These are phyloP conservation scores for Onthophagus sagittarius DNA, from an alignment of 2,888 invertebrate species.

Conservation along the genomic window DNA sequence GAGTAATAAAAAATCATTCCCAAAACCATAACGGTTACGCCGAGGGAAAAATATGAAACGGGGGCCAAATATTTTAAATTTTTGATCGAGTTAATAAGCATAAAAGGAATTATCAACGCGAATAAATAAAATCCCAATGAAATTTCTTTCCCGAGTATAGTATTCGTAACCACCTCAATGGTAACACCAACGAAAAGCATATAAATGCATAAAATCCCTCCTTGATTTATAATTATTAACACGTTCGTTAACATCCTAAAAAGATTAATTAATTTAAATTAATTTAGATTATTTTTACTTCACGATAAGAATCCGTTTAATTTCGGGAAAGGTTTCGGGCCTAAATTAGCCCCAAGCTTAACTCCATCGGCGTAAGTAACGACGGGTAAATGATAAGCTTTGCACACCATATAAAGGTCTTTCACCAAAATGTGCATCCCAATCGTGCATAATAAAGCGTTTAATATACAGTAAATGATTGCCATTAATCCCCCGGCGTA, in stretches of 20 bases:
- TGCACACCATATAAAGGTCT: slow-evolving; percentile 18
- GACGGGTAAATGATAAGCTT: slow-evolving; percentile 18
- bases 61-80: slow-evolving; percentile 5
- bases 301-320: no score
- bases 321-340: slow-evolving; percentile 5
- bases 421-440: slow-evolving; percentile 17
- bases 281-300: no score
- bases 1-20: slow-evolving; percentile 9
- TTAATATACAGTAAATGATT: not conserved
- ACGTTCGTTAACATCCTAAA: slow-evolving; percentile 14
- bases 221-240: slow-evolving; percentile 18
- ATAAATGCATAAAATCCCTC: slow-evolving; percentile 19
- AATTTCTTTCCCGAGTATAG: not conserved
- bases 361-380: slow-evolving; percentile 16
- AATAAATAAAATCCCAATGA: not conserved
- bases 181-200: slow-evolving; percentile 17
- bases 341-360: slow-evolving; percentile 16
- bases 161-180: slow-evolving; percentile 20
- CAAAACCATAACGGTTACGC: not conserved
- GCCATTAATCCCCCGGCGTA: slow-evolving; percentile 18
- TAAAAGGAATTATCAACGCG: not conserved
- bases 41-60: not conserved
- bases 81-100: slow-evolving; percentile 5
- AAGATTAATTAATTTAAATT: not conserved
- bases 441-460: slow-evolving; percentile 1